A percentile compares a stretch with the other conserved stretches of the same genome.
These are phyloP conservation scores for Ariopsis seemanni DNA, from an alignment of 2,113 vertebrate genomes.

Conservation along the genomic window DNA sequence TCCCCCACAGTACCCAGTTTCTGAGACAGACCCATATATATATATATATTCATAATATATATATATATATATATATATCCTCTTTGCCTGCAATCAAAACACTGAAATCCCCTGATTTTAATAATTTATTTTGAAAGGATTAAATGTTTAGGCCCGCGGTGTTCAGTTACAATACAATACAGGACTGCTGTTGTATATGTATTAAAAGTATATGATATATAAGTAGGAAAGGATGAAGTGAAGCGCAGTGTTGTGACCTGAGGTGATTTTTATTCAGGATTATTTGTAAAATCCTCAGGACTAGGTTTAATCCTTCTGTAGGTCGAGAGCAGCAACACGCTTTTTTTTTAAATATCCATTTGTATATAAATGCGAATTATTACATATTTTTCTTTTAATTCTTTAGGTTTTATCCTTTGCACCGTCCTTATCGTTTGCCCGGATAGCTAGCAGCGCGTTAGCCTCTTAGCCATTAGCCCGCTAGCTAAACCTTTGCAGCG, in stretches of 20 bases:
- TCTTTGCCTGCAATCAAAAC: not conserved
- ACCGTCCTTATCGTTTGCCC: not conserved
- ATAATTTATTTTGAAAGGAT: not conserved
- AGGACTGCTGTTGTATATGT: not conserved
- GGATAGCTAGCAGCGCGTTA: slow-evolving; percentile 32
- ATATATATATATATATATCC: no score
- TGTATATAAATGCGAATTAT: not conserved
- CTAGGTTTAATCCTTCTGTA: slow-evolving; percentile 28
- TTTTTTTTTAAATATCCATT: not conserved
- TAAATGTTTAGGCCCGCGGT: not conserved
- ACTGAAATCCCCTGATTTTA: not conserved
- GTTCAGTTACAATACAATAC: not conserved
- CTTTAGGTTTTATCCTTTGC: not conserved
- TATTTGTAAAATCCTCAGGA: not conserved
- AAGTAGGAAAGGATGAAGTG: not conserved
- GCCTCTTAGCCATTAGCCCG: slow-evolving; percentile 19
- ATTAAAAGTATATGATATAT: not conserved
- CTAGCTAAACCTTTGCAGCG: slow-evolving; percentile 50
- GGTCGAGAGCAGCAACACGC: slow-evolving; percentile 3
- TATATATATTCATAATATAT: no score
- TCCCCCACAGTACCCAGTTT: no score
- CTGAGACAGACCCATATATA: no score
- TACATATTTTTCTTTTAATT: not conserved
- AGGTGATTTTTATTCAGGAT: not conserved
- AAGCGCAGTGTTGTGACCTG: not conserved